Base-by-base conservation (phyloP, 2,888 invertebrate species). In the Philaethria dido region DNA sequence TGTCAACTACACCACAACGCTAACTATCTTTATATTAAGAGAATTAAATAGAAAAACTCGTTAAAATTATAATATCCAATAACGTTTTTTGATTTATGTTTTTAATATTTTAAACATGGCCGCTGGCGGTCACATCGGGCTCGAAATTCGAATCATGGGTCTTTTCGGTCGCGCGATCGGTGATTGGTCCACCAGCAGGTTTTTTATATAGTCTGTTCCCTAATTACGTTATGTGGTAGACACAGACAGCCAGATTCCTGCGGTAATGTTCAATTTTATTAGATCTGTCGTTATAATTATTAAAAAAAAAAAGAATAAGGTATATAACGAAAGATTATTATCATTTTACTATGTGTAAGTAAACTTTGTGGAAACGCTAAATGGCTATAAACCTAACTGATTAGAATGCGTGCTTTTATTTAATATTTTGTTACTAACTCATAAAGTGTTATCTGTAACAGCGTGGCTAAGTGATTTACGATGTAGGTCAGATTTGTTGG, bases 381-480 rank as follows among this genome's bases (percentile, higher is more conserved):
- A 50, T 18, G 44, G 60, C n/a, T 33, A 50, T 33, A 59, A 48
- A 60, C 20, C 59, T 60, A 33, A 60, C 60, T 65, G 60, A 65
- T 65, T 65, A 65, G 44, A 65, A 65, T 60, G 59, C 42, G 45
- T 60, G 65, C 52, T 72, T 73, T 73, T 69, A 70, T 74, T 80
- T 80, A 75, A 87, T 83, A 87, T 86, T 87, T 84, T 79, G 84
- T 84, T 84, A 78, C 78, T 80, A 80, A 82, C 81, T 82, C 83
- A 82, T 89, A 88, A 89, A 85, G 1, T 78, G 84, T 89, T 92
- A 91, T 91, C 89, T 89, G 85, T 85, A 85, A 85, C 85, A 85
- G 83, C 87, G 89, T 86, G 91, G 83, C 87, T 90, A 92, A 91
- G 88, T 91, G 91, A 92, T 92, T 92, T 92, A 92, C 86, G 90